Evolutionary conservation across 1,140 invertebrate genomes (phyloP).

Genomic region (Zaprionus capensis): DNA sequence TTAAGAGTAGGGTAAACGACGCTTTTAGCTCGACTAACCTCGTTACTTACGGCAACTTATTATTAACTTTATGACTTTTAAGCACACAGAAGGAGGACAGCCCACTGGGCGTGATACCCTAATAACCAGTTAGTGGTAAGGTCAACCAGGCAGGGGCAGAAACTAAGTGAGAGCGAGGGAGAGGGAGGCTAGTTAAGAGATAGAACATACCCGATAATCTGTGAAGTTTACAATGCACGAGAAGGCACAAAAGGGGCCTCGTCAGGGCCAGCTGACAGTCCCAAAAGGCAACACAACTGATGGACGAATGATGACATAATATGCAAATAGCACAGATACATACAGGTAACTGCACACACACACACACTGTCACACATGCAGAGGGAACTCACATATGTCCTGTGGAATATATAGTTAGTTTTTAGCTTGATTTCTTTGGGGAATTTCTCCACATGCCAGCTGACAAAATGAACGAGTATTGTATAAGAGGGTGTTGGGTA

Average conservation of each 20-base stretch:
- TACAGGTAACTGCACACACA: constrained; percentile 38
- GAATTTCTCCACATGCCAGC: constrained; percentile 55
- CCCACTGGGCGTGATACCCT: constrained; percentile 44
- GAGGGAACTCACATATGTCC: constrained; percentile 14
- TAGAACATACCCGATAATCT: constrained; percentile 58
- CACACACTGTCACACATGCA: constrained; percentile 27
- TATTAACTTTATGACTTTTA: constrained; percentile 61
- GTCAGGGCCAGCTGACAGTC: constrained; percentile 60
- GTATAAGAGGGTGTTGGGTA: constrained; percentile 6
- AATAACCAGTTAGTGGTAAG: constrained; percentile 60
- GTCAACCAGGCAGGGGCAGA: constrained; percentile 19
- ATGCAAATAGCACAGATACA: constrained; percentile 71
- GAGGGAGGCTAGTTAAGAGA: background rate
- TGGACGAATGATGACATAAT: constrained; percentile 80
- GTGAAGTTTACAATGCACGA: constrained; percentile 65
- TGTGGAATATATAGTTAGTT: constrained; percentile 74
- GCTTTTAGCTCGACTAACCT: constrained; percentile 63
- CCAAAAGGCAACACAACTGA: constrained; percentile 71
- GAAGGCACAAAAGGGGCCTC: constrained; percentile 17
- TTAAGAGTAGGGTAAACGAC: constrained; percentile 37
- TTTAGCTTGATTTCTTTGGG: constrained; percentile 82
- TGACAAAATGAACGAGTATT: constrained; percentile 35
- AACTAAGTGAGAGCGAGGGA: no score
- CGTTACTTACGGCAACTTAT: constrained; percentile 58
- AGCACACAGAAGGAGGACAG: constrained; percentile 23